Evolutionary conservation across 2,888 invertebrate genomes (phyloP), one percentile per base, ranked within the genome.

Genomic region (Pseudanteris insignis): DNA sequence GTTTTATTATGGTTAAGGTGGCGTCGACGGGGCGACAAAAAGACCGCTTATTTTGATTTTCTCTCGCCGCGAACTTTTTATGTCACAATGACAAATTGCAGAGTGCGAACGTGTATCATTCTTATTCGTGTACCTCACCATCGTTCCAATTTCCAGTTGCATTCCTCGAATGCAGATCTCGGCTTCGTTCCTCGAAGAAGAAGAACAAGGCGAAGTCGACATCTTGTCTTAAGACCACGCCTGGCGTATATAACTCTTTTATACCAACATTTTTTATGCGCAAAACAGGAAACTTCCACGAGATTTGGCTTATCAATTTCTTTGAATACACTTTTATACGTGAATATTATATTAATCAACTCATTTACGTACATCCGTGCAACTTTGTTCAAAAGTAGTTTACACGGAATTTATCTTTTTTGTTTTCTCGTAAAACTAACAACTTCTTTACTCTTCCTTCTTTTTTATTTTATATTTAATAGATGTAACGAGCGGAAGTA

Each of bases 191-290:
- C 64, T 59, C 65, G 70, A 70, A 69, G 50, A 43, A 47, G 58
- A 60, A 59, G 55, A 60, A 46, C 38, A 64, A 58, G 59, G 50
- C 46, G 48, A 53, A 54, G 69, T 67, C 69, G 67, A 71, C 70
- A 71, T 71, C 71, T 71, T 67, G 70, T 69, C 70, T 68, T 71
- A 68, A 64, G 66, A 67, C 71, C 70, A 71, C 70, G 71, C 70
- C 69, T 71, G 57, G 48, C 29, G 48, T 53, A 47, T 50, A 46
- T 50, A 30, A 43, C 50, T 53, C 53, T 44, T 63, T 40, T 60
- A 48, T 44, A 25, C 38, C n/a, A 24, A 28, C 13, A 38, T 41
- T 34, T 40, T 59, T 50, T 40, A 3, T 6, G n/a, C 18, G 26
- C 26, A 26, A 26, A 26, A 26, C 21, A 21, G n/a, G n/a, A n/a